Percentiles rank a stretch among this genome's conserved stretches.
Conservation (phyloP, 2,113 vertebrate genomes). For the Cettia cetti region DNA sequence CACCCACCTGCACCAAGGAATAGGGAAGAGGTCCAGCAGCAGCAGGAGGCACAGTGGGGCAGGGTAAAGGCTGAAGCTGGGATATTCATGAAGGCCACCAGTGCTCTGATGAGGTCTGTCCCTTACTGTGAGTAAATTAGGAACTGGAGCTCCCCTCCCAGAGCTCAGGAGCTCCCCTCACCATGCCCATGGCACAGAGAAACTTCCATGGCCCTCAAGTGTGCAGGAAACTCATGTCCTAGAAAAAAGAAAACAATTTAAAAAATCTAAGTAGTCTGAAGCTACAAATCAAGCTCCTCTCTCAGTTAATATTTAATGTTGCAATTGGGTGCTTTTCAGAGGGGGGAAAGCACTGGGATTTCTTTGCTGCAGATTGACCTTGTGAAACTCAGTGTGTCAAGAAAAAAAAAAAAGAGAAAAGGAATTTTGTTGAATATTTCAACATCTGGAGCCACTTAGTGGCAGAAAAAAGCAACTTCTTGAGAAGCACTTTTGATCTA, state of each 20-base stretch:
- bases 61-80: background rate
- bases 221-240: background rate
- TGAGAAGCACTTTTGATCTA: conserved; percentile 51
- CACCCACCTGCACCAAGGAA: background rate
- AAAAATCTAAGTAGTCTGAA: background rate
- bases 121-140: background rate
- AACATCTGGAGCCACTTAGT: conserved; percentile 72
- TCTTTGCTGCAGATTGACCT: conserved; percentile 15
- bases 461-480: conserved; percentile 55
- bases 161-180: background rate
- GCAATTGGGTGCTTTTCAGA: background rate
- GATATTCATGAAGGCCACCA: background rate
- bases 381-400: conserved; percentile 23
- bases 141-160: background rate
- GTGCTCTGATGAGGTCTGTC: background rate
- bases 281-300: background rate
- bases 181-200: background rate
- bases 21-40: background rate
- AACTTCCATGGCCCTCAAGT: background rate
- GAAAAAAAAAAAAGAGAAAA: background rate
- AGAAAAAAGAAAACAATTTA: background rate
- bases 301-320: conserved; percentile 61
- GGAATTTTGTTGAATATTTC: conserved; percentile 70
- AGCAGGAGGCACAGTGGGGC: background rate
- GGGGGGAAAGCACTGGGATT: background rate